These are phyloP conservation scores for Semnopithecus entellus DNA, from an alignment of 2,113 vertebrate genomes.

Conservation along the genomic window DNA sequence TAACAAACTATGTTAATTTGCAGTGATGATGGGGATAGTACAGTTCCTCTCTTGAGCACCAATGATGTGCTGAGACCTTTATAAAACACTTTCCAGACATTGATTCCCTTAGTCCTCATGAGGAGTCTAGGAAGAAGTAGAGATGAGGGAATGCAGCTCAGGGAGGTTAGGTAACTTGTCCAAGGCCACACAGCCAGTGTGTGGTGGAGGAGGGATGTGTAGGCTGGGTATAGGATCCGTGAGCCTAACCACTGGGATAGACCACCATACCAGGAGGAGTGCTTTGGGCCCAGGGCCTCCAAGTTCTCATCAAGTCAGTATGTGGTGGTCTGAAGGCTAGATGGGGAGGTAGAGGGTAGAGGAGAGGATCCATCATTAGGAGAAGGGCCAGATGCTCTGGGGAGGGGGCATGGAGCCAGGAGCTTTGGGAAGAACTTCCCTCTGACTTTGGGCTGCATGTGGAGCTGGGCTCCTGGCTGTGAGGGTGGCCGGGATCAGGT, in stretches of 20 bases:
- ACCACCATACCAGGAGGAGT: rapidly evolving
- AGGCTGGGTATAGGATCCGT: not conserved
- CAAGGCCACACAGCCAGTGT: not conserved
- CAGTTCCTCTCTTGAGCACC: not conserved
- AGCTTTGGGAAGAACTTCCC: not conserved
- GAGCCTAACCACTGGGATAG: not conserved
- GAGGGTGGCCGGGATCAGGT: not conserved
- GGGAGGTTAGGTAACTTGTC: not conserved
- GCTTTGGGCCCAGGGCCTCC: not conserved
- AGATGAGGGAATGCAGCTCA: not conserved
- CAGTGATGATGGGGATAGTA: rapidly evolving
- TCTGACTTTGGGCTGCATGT: not conserved
- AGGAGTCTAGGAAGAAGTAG: not conserved
- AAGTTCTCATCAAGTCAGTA: not conserved
- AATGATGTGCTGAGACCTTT: not conserved
- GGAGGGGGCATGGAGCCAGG: not conserved
- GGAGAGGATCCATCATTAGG: not conserved
- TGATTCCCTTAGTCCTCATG: not conserved
- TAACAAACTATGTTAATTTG: not conserved
- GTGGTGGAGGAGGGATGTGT: not conserved
- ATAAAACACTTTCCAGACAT: not conserved
- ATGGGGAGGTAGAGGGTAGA: not conserved
- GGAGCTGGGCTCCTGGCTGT: not conserved
- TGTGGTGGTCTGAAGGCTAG: not conserved
- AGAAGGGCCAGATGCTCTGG: not conserved